Evolutionary conservation across 2,797 vertebrate species (phyloP), one percentile per base, ranked within the genome.

Genomic region (Lycodopsis pacificus): DNA sequence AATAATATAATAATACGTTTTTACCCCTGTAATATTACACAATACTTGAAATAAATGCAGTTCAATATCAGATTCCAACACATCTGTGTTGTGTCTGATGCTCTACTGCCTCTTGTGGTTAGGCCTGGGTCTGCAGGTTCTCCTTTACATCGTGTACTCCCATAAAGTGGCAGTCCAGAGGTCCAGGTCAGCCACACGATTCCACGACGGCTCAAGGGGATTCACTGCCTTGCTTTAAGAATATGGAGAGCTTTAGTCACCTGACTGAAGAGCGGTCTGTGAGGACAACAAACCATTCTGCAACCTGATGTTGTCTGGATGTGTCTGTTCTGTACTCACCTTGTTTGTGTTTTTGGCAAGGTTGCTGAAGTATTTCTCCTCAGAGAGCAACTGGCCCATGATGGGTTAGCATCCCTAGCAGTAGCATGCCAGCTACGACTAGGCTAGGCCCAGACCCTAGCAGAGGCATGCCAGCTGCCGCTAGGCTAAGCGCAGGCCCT

Each of bases 51-150:
- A 27, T 63, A 63, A 42, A 27, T 63, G 38, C 14, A 63, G 61
- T 42, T 42, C 27, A 15, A 62, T 22, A 22, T 62, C n/a, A n/a
- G 3, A 59, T 59, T 12, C 32, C 32, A 59, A 59, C 32, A 59
- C 36, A n/a, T n/a, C 15, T 10, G 32, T 13, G 34, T 14, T 15
- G 36, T 63, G 15, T 46, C 22, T 63, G 36, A 42, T 27, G 14
- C 38, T 63, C 1, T 63, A 42, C n/a, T 62, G 34, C 59, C n/a
- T 62, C 59, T 17, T 42, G 59, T 62, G 59, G 59, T 42, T 25
- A 25, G 7, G 13, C n/a, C 36, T 62, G 59, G 7, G 4, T 25
- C 59, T 40, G 13, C 59, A 40, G 7, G 25, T 42, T 25, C 5
- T 25, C 7, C 36, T 38, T n/a, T 40, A 38, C 12, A 40, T 46